phyloP scores from a whole-genome alignment of 1,140 invertebrate genomes.

The Trichonephila clavata region DNA sequence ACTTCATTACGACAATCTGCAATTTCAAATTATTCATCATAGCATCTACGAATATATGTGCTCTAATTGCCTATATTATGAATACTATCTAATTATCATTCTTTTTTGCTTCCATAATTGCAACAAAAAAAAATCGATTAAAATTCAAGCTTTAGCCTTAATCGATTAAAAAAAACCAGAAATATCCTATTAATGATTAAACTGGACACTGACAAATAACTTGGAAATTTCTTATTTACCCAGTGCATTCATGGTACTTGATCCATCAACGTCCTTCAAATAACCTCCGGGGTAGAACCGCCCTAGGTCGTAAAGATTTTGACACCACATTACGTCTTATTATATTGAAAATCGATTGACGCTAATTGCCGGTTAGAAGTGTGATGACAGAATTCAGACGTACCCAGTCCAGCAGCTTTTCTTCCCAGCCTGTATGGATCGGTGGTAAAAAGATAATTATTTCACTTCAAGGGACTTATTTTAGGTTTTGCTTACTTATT shows the following conservation, averaged over 20 bases:
- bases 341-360: slow-evolving; percentile 48
- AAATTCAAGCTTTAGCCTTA: no score
- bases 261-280: slow-evolving; percentile 36
- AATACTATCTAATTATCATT: no score
- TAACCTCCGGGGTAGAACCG: background rate
- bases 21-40: no score
- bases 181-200: background rate
- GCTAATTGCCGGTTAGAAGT: slow-evolving; percentile 50
- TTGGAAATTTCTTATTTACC: background rate
- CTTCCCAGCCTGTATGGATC: background rate
- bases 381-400: slow-evolving; percentile 61
- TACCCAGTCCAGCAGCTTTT: background rate
- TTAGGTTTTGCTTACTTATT: no score
- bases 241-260: background rate
- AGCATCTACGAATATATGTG: no score
- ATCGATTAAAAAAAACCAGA: no score
- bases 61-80: no score
- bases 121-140: no score
- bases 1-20: no score
- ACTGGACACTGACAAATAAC: background rate
- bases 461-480: background rate
- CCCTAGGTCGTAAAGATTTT: slow-evolving; percentile 29
- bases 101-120: no score
- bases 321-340: slow-evolving; percentile 66
- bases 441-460: slow-evolving; percentile 9